Evolutionary conservation across 2,797 vertebrate genomes (phyloP), one percentile per base, ranked within the genome.

Genomic region (Benthosema pterotum): DNA sequence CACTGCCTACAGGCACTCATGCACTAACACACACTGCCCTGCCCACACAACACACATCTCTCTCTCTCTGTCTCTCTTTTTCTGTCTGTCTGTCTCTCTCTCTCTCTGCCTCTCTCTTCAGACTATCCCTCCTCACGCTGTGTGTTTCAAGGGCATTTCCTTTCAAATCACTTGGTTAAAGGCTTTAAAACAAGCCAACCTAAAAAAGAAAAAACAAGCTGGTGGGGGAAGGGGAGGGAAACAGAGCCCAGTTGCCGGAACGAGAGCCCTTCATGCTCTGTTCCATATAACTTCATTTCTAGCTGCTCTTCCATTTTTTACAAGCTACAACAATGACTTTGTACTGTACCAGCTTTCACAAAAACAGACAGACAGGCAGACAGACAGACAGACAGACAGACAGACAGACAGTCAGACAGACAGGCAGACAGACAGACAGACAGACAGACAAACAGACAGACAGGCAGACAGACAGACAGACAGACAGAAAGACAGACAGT

Each of bases 101-200:
- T 9, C 32, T 38, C 32, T 38, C 32, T 38, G 7, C 9, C 32
- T 55, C 52, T 64, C 64, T 52, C 17, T 70, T 54, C 55, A 66
- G 58, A 57, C 65, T 56, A 28, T 57, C 51, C 17, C 13, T 45
- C 5, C 51, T 42, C 13, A 54, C 25, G 50, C 57, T 48, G 38
- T 49, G 56, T 61, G 55, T 59, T 76, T 75, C 69, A 82, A 79
- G 78, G 75, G 50, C 58, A 65, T 74, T 74, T 83, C 46, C 19
- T 16, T 28, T 77, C 65, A 60, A 60, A 70, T 57, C 53, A 25
- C 42, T 61, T 52, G 0, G 14, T 55, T 73, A 62, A 75, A 71
- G 50, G 47, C 55, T 74, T 72, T 42, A 72, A 75, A 81, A 74
- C 57, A 65, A 67, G 70, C 16, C 49, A 63, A 59, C 52, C 60